These are phyloP conservation scores for Pachyuromys duprasi DNA, from an alignment of 2,797 vertebrate species.

Conservation along the genomic window DNA sequence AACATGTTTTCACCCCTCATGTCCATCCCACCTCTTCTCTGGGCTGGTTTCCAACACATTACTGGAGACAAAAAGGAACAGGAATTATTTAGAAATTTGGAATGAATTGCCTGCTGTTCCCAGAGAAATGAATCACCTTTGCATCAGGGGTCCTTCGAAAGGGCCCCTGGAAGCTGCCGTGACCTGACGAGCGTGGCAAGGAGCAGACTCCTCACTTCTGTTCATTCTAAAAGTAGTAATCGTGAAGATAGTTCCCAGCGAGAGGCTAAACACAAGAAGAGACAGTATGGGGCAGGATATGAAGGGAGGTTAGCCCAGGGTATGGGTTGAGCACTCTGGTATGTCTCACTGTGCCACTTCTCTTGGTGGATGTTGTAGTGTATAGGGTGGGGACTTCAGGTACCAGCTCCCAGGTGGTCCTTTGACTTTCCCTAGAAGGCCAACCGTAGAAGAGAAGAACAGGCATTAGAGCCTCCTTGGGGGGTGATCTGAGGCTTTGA, in stretches of 20 bases:
- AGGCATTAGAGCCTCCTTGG: background rate
- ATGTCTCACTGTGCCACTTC: background rate
- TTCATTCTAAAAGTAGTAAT: background rate
- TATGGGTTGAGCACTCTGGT: background rate
- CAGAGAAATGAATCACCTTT: background rate
- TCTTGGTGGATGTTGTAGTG: background rate
- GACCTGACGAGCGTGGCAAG: background rate
- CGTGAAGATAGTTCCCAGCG: background rate
- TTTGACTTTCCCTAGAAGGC: background rate
- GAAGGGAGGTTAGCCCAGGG: background rate
- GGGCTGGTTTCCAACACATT: background rate
- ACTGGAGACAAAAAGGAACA: background rate
- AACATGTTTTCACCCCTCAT: background rate
- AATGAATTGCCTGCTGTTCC: background rate
- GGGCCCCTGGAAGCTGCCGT: background rate
- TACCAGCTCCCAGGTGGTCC: accelerated
- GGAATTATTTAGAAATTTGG: background rate
- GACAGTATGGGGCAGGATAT: background rate
- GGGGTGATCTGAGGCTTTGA: slow-evolving; percentile 6
- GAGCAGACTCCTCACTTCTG: background rate
- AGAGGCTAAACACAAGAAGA: background rate
- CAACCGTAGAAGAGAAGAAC: background rate
- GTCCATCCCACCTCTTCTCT: too few species aligned
- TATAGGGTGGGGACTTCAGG: background rate
- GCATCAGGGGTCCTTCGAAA: background rate